Base-by-base conservation (phyloP, 2,797 vertebrate species). In the Champsocephalus gunnari region DNA sequence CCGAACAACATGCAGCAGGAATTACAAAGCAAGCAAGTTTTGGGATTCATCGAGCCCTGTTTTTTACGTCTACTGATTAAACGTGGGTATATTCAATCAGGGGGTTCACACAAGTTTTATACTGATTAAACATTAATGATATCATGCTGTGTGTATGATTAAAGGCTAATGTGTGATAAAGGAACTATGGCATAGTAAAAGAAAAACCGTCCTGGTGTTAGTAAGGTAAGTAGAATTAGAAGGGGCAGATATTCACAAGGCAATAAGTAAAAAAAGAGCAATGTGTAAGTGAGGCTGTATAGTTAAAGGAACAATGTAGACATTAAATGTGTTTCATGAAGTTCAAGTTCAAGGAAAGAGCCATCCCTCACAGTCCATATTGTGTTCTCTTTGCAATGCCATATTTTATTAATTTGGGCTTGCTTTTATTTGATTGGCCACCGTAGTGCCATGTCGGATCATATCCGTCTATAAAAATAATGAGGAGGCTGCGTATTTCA, bases 1-100 rank as follows among this genome's bases (percentile, higher is more conserved):
- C 60, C 41, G 64, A 54, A 61, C 45, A 70, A 72, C 45, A 55
- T 67, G 68, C 55, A 66, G 41, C 17, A 34, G 51, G 24, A 50
- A 81, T 49, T 28, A 48, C 21, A 60, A 32, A 13, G 24, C 38
- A 53, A 66, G 12, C 32, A 71, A 66, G 43, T 43, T 78, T 57
- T 62, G 43, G 54, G 24, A 24, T 62, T 70, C 11, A 38, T 28
- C 24, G 24, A 28, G 24, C 24, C 24, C 24, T 28, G 24, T 28
- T 4, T 28, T 28, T 28, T 28, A 59, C 32, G 34, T 3, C 4
- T 8, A 19, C 11, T 17, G 12, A 21, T 66, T 61, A 1, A 65
- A 65, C 58, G 12, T 43, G 5, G 3, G n/a, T 43, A 4, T 12
- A n/a, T 56, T 71, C 49, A n/a, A 3, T 1, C 32, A 54, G 14